Percentiles rank a stretch among this genome's conserved stretches.
These are phyloP conservation scores for Montipora sp. DNA, from an alignment of 64 coral and sea anemone species.

Conservation along the genomic window DNA sequence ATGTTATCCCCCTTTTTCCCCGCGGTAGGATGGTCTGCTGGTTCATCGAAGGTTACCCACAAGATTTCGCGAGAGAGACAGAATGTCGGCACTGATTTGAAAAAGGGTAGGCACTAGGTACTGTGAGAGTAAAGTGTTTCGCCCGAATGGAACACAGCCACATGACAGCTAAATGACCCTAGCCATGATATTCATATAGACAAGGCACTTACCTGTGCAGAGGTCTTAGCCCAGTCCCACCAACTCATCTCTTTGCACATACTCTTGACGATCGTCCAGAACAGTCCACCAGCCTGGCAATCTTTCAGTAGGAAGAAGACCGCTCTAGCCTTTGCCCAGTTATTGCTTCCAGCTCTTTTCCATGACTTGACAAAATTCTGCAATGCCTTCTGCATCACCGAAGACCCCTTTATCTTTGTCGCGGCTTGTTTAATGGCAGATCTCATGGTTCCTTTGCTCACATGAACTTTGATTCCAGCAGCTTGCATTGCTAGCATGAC, in stretches of 20 bases:
- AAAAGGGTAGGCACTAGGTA: too few species aligned
- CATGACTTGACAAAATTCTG: conserved; percentile 36
- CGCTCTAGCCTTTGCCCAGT: conserved; percentile 44
- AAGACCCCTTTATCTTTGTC: neutral
- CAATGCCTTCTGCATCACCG: conserved; percentile 28
- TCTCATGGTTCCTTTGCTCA: neutral
- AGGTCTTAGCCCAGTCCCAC: conserved; percentile 34
- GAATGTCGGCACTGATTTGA: too few species aligned
- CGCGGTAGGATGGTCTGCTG: too few species aligned
- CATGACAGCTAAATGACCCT: neutral
- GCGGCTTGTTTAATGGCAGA: neutral
- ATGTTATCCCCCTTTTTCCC: too few species aligned
- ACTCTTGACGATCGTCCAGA: conserved; percentile 54
- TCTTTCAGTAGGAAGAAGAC: conserved; percentile 1
- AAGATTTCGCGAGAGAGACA: too few species aligned
- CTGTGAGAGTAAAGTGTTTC: too few species aligned
- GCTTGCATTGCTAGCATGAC: conserved; percentile 27
- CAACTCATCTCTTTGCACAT: conserved; percentile 34
- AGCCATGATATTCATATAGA: neutral
- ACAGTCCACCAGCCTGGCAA: neutral
- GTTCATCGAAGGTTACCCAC: too few species aligned
- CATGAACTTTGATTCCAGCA: conserved; percentile 21
- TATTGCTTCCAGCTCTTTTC: conserved; percentile 31
- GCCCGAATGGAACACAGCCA: too few species aligned
- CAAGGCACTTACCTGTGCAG: conserved; percentile 5